Conservation (phyloP, 64 coral and sea anemone species). For the Pocillopora verrucosa region DNA sequence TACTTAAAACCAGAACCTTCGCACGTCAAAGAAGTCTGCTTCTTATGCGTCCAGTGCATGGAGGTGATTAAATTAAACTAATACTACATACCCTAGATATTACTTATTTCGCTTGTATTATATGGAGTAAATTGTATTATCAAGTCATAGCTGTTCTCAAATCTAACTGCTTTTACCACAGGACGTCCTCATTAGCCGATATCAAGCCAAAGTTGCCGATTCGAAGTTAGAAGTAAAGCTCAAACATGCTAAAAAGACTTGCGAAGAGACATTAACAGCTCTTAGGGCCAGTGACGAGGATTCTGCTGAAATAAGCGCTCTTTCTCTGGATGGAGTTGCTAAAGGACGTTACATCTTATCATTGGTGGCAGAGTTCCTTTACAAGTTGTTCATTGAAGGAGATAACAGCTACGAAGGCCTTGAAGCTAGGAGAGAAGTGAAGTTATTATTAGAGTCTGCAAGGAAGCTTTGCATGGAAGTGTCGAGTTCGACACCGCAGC, state of each 20-base stretch:
- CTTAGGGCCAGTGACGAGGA: not conserved
- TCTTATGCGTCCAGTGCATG: conserved; percentile 84
- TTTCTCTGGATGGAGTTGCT: conserved; percentile 29
- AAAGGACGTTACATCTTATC: conserved; percentile 26
- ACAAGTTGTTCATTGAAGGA: conserved; percentile 24
- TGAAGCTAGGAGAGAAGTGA: not conserved
- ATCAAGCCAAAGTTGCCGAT: conserved; percentile 12
- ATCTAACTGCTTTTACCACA: not conserved
- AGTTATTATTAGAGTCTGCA: not conserved
- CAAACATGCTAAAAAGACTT: conserved; percentile 18
- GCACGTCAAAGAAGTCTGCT: conserved; percentile 71
- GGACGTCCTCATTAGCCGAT: conserved; percentile 32
- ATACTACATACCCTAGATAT: not conserved
- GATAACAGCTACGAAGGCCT: not conserved
- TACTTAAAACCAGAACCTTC: conserved; percentile 7
- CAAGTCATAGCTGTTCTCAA: not conserved
- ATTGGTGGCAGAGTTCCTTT: conserved; percentile 15
- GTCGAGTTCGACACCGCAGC: not conserved
- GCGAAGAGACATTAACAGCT: conserved; percentile 1
- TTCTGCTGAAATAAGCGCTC: not conserved
- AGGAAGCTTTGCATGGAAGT: conserved; percentile 10
- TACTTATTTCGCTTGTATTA: not conserved
- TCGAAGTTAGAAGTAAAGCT: conserved; percentile 22
- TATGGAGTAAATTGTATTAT: no score
- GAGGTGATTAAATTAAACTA: conserved; percentile 35